Evolutionary conservation across 2,797 vertebrate genomes (phyloP), one percentile per base, ranked within the genome.

Genomic region (Malacoraja senta): DNA sequence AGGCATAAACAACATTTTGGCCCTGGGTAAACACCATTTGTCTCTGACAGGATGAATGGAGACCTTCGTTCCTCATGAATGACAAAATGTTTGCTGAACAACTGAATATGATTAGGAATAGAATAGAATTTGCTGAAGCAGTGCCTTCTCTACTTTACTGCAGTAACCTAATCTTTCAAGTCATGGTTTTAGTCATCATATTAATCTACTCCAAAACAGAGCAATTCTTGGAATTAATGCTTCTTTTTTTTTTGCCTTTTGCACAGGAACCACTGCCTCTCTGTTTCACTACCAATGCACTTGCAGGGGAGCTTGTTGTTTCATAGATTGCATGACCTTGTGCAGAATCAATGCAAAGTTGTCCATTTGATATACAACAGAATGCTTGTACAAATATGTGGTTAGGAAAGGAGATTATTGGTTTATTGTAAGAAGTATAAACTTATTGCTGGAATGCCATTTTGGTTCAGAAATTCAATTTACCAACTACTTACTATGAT

Each of bases 1-100:
- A 86, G 61, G 83, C 83, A 8, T 86, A 86, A 86, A 86, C 29
- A 86, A 86, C 61, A 86, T 86, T 86, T 86, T 86, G 29, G 29
- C 83, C 83, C 83, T 86, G 58, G 83, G 84, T 88, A 88, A 88
- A 88, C 84, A 88, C 84, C 84, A 88, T 88, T 63, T 88, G 84
- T 88, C 84, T 88, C 84, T 88, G 84, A 65, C 84, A 88, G 84
- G 29, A 65, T 63, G 61, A 65, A 68, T 88, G 61, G 84, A 63
- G 61, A 65, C n/a, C 84, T n/a, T 65, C 61, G 61, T 88, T 88
- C 61, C 61, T 65, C 63, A 35, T 88, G 63, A 88, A 88, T 68
- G 84, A 68, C 63, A 88, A 88, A 88, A 88, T 88, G 84, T 88
- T 88, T 88, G 84, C 84, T 24, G 17, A 21, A 88, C 84, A 68